Evolutionary conservation across 2,113 vertebrate genomes (phyloP).

Genomic region (Donacobius atricapilla): DNA sequence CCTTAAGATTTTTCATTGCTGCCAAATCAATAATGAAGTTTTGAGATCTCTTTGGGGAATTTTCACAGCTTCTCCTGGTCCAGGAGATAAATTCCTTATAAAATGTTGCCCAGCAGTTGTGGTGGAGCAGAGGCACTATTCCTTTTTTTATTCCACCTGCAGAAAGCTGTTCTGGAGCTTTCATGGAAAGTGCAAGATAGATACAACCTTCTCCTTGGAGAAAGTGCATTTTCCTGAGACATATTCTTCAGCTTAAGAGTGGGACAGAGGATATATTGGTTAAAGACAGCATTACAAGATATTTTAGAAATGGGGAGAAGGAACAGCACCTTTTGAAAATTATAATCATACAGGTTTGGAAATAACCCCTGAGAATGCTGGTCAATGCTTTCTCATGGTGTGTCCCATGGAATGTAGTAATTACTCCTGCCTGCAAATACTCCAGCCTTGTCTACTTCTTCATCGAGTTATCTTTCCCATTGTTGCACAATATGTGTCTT

Average conservation of each 20-base stretch:
- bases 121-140: background rate
- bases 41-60: slow-evolving; percentile 46
- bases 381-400: background rate
- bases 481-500: background rate
- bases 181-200: background rate
- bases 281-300: background rate
- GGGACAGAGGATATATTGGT: background rate
- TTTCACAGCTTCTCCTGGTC: slow-evolving; percentile 32
- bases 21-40: slow-evolving; percentile 53
- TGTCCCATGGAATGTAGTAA: background rate
- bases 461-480: background rate
- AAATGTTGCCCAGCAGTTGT: slow-evolving; percentile 10
- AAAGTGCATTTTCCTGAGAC: background rate
- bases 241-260: background rate
- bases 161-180: background rate
- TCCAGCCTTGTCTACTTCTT: background rate
- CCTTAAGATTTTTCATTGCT: slow-evolving; percentile 45
- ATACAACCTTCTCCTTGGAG: background rate
- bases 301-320: background rate
- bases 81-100: slow-evolving; percentile 38
- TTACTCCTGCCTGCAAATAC: background rate
- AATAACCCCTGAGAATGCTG: background rate
- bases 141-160: background rate
- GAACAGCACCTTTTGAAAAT: background rate
- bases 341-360: background rate